Percentiles rank a stretch among this genome's conserved stretches.
Conservation (phyloP, 2,797 vertebrate species). For the Macroramphosus scolopax region DNA sequence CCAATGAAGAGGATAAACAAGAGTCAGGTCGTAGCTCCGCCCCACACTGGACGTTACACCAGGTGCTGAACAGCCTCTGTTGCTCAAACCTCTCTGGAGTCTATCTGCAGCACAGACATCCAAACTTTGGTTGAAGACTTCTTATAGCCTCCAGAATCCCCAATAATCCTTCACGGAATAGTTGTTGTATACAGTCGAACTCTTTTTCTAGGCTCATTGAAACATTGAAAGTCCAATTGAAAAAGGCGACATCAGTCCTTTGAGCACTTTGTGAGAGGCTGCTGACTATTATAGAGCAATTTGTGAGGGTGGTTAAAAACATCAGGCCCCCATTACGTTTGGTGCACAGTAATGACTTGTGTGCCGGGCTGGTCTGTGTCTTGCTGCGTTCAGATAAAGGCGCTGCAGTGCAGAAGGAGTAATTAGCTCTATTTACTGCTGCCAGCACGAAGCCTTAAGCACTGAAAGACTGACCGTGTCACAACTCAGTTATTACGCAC, state of each 20-base stretch:
- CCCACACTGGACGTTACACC: too few relatives aligned
- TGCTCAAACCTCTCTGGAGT: too few relatives aligned
- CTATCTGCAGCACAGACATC: too few relatives aligned
- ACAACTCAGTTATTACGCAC: constrained; percentile 68
- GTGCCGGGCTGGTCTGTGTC: constrained; percentile 73
- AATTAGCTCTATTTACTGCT: constrained; percentile 78
- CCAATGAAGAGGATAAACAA: too few relatives aligned
- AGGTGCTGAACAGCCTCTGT: too few relatives aligned
- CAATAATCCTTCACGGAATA: background rate
- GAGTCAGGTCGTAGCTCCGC: too few relatives aligned
- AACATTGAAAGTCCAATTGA: too few relatives aligned
- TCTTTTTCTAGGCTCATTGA: too few relatives aligned
- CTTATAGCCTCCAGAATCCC: background rate
- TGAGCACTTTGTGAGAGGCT: constrained; percentile 40
- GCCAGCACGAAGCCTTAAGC: constrained; percentile 49
- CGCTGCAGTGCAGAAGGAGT: constrained; percentile 70
- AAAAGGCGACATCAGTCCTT: too few relatives aligned
- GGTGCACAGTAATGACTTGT: constrained; percentile 74
- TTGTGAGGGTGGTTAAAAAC: constrained; percentile 55
- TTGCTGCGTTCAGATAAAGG: constrained; percentile 80
- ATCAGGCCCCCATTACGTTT: constrained; percentile 60
- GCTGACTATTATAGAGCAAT: constrained; percentile 60
- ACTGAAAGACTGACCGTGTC: constrained; percentile 63
- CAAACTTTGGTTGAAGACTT: too few relatives aligned
- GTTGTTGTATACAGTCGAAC: background rate